These are phyloP conservation scores for Exephanes ischioxanthus DNA, from an alignment of 2,888 invertebrate species.

Conservation along the genomic window DNA sequence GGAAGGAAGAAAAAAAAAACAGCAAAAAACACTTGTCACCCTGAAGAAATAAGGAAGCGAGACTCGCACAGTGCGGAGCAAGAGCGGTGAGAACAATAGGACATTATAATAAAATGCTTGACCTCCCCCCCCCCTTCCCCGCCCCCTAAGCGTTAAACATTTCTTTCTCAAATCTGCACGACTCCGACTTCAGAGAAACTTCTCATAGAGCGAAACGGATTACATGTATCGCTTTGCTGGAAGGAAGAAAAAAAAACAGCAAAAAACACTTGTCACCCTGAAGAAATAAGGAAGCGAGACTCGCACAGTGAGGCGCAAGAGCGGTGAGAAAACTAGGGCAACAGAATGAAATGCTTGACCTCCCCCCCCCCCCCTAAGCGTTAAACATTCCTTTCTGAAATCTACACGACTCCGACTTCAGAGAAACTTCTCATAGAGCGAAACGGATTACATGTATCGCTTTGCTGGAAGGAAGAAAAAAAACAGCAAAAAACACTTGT, in stretches of 20 bases:
- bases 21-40: background rate
- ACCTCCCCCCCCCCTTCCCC: too few species aligned
- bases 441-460: background rate
- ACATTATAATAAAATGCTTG: conserved; percentile 15
- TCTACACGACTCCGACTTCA: background rate
- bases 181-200: background rate
- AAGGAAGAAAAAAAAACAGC: conserved; percentile 1
- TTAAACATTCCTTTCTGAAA: conserved; percentile 16
- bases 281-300: background rate
- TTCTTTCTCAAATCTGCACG: conserved; percentile 15
- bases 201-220: background rate
- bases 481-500: background rate
- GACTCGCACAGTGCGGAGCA: background rate
- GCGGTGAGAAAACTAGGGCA: background rate
- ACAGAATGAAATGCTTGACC: conserved; percentile 6
- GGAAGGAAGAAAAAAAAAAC: conserved; percentile 3
- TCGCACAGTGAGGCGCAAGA: background rate
- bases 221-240: background rate
- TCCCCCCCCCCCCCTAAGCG: background rate
- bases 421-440: background rate
- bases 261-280: background rate
- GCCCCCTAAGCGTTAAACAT: conserved; percentile 16
- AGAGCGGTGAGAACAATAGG: background rate
- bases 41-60: background rate
- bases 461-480: background rate